phyloP scores from a whole-genome alignment of 2,797 vertebrate genomes.

The Astyanax mexicanus region DNA sequence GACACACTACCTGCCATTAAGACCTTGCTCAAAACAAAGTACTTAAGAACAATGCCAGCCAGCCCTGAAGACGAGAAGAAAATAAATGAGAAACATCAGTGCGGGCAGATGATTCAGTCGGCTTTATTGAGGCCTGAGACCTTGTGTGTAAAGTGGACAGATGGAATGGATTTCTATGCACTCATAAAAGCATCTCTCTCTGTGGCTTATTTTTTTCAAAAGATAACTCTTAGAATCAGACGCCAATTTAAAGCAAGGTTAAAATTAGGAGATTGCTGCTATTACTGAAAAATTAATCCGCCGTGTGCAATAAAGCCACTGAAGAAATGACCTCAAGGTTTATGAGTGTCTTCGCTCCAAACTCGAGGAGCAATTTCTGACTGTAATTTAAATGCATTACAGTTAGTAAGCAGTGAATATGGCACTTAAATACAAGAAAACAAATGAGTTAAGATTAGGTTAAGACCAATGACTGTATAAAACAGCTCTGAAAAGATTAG shows the following conservation, averaged over 20 bases:
- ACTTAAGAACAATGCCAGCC: slow-evolving; percentile 21
- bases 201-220: background rate
- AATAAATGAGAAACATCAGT: background rate
- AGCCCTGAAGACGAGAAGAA: background rate
- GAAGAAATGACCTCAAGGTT: background rate
- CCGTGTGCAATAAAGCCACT: background rate
- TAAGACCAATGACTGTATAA: background rate
- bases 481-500: no score
- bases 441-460: background rate
- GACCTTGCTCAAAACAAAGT: slow-evolving; percentile 16
- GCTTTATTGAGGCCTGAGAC: background rate
- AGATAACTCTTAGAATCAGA: background rate
- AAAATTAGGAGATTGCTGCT: no score
- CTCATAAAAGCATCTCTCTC: background rate
- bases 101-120: background rate
- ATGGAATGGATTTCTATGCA: background rate
- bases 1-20: slow-evolving; percentile 28
- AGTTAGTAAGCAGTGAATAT: background rate
- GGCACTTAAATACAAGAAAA: background rate
- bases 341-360: background rate
- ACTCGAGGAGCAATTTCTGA: background rate
- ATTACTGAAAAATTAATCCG: background rate
- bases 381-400: background rate
- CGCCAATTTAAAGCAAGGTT: background rate
- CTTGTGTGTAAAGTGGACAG: background rate